These are phyloP conservation scores for Picus viridis DNA, from an alignment of 2,797 vertebrate species.

Conservation along the genomic window DNA sequence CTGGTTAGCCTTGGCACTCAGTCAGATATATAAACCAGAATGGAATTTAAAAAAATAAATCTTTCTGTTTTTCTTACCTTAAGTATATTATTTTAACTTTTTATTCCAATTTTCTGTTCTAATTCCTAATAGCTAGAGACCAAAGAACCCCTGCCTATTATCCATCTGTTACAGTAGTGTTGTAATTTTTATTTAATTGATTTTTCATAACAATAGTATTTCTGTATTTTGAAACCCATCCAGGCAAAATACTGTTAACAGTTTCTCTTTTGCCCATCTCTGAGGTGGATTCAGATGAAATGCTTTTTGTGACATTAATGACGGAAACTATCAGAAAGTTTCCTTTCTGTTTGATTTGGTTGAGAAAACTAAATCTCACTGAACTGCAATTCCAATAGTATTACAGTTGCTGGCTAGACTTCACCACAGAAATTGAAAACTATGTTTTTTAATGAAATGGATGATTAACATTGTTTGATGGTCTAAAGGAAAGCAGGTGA, in stretches of 20 bases:
- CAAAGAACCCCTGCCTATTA: neutral
- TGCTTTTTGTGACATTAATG: neutral
- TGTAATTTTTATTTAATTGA: neutral
- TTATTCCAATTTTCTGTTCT: neutral
- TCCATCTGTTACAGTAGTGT: neutral
- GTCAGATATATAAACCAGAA: neutral
- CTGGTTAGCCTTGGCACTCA: neutral
- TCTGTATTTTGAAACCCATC: neutral
- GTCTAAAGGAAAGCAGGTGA: neutral
- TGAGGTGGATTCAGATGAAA: neutral
- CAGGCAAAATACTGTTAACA: neutral
- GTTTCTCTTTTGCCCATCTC: neutral
- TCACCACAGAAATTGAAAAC: neutral
- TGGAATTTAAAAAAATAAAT: neutral
- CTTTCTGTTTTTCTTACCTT: neutral
- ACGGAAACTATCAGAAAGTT: neutral
- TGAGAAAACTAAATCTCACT: neutral
- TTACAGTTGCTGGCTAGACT: neutral
- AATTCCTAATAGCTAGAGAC: neutral
- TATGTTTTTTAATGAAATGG: neutral
- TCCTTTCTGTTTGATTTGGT: neutral
- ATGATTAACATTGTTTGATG: neutral
- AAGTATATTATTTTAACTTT: neutral
- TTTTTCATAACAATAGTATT: neutral
- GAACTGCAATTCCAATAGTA: neutral